Evolutionary conservation across 2,797 vertebrate species (phyloP).

Genomic region (Phalloptychus januarius): DNA sequence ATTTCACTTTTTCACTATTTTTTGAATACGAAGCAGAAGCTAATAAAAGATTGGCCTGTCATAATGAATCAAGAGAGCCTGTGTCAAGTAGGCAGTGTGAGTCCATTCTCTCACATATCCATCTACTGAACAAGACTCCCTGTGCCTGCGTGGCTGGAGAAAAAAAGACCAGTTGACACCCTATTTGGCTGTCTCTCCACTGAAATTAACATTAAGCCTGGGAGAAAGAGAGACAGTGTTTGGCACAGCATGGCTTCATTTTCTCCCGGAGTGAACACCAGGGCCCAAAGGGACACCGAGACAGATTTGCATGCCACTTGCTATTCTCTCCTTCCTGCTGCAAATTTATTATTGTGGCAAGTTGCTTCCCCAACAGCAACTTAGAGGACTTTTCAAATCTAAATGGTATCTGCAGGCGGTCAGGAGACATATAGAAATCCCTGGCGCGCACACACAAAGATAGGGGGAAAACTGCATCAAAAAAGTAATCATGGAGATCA

Average conservation of each 20-base stretch:
- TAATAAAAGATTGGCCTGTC: constrained; percentile 87
- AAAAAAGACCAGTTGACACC: constrained; percentile 60
- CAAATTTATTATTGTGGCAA: constrained; percentile 84
- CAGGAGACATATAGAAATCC: constrained; percentile 65
- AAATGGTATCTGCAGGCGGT: constrained; percentile 79
- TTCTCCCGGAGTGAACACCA: constrained; percentile 66
- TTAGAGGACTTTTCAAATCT: constrained; percentile 78
- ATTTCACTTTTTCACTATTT: constrained; percentile 76
- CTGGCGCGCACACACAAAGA: constrained; percentile 34
- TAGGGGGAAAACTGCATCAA: constrained; percentile 62
- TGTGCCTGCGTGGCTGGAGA: constrained; percentile 61
- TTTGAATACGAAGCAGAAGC: constrained; percentile 79
- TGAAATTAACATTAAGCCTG: constrained; percentile 79
- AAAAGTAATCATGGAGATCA: constrained; percentile 77
- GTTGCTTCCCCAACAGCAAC: constrained; percentile 81
- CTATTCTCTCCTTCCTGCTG: constrained; percentile 79
- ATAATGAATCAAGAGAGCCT: constrained; percentile 83
- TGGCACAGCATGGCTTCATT: constrained; percentile 78
- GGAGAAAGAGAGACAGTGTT: constrained; percentile 74
- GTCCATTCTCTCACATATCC: constrained; percentile 80
- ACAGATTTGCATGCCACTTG: constrained; percentile 84
- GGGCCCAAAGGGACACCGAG: constrained; percentile 82
- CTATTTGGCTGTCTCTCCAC: constrained; percentile 63
- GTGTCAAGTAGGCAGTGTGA: constrained; percentile 82
- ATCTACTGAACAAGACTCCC: constrained; percentile 68